Evolutionary conservation across 2,888 invertebrate genomes (phyloP), one percentile per base, ranked within the genome.

Genomic region (Lasioglossum villosulum): DNA sequence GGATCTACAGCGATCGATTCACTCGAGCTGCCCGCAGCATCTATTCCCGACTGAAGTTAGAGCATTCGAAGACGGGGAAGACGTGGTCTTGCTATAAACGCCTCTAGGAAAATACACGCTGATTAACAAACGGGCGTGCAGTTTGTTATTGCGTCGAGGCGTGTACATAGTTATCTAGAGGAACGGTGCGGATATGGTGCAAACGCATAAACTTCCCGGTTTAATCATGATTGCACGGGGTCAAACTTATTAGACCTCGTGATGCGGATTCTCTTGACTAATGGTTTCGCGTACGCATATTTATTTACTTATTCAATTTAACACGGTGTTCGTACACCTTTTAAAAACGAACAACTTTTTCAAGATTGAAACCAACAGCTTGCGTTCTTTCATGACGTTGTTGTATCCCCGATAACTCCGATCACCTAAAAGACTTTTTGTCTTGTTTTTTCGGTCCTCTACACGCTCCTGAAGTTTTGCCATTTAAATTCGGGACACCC

Each of bases 1-100:
- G 66, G 66, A 66, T 66, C 34, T 30, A 66, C 8, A 30, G 19
- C 30, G 66, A 66, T 19, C 30, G 34, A 66, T 34, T 63, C 30
- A 6, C 12, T 30, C 63, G 30, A 63, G 63, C 63, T 16, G 16
- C 5, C 16, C 0, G 30, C 63, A 5, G 14, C 30, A n/a, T 63
- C 63, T 63, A 63, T 63, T 63, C 63, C 30, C 16, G 30, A 63
- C 16, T 63, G 16, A 16, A 63, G 63, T 63, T 30, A 30, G 63
- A 63, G 30, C 27, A 30, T 27, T 14, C 63, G 63, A 63, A 63
- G 56, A n/a, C 27, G 30, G 16, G 16, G 63, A 30, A 63, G 30
- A 63, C 63, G 63, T 30, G 30, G 63, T 63, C 30, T 63, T 63
- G 63, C 63, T 63, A 2, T 63, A 63, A 63, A 63, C 63, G 30